A percentile compares a stretch with the other conserved stretches of the same genome.
Conservation (phyloP, 2,797 vertebrate genomes). For the Hapalemur alaotrensis region DNA sequence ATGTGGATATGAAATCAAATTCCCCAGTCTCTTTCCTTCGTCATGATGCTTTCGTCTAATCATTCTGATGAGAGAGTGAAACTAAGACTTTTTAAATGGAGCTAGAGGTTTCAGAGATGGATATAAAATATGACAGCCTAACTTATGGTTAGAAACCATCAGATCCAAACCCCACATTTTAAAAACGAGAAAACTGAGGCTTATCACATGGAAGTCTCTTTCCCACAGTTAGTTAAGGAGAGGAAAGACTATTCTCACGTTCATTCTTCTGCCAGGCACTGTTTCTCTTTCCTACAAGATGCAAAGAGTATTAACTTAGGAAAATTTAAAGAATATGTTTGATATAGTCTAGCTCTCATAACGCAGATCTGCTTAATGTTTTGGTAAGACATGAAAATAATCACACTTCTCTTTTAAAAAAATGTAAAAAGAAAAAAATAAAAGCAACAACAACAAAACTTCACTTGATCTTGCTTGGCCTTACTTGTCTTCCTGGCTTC, state of each 20-base stretch:
- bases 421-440: background rate
- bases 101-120: background rate
- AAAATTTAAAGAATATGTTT: background rate
- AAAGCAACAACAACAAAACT: background rate
- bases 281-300: background rate
- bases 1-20: conserved; percentile 30
- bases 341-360: background rate
- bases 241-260: background rate
- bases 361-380: background rate
- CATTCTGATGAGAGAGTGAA: background rate
- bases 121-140: background rate
- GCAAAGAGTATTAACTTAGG: background rate
- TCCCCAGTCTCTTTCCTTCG: background rate
- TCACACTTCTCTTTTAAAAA: background rate
- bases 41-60: background rate
- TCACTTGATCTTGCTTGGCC: background rate
- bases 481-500: too few relatives aligned
- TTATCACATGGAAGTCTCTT: background rate
- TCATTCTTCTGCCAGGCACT: too few relatives aligned
- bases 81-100: background rate
- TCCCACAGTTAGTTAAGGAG: background rate
- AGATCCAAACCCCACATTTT: background rate
- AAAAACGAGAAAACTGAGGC: conserved; percentile 21
- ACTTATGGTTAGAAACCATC: background rate
- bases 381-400: background rate